Evolutionary conservation across 2,888 invertebrate species (phyloP).

Genomic region (Azorinus chamasolen): DNA sequence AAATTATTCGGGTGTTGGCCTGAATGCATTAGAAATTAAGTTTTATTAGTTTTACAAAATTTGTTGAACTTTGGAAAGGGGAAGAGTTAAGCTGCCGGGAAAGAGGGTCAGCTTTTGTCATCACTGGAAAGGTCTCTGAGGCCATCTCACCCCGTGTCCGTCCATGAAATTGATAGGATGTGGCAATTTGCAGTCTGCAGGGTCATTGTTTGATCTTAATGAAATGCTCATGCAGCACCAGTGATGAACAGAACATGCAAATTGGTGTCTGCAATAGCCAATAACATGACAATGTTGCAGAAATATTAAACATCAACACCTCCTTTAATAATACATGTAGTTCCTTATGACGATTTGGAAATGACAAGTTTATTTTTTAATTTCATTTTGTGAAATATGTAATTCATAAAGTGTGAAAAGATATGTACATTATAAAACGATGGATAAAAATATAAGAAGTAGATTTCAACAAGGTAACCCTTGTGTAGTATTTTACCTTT

Average conservation of each 20-base stretch:
- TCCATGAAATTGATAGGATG: conserved; percentile 55
- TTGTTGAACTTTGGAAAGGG: conserved; percentile 57
- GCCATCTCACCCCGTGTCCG: conserved; percentile 57
- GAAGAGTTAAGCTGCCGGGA: conserved; percentile 36
- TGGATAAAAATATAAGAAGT: no score
- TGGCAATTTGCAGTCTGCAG: conserved; percentile 39
- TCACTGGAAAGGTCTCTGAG: conserved; percentile 40
- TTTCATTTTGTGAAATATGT: no score
- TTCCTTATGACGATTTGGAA: no score
- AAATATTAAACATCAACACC: no score
- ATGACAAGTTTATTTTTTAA: no score
- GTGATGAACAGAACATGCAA: background rate
- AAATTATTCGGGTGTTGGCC: conserved; percentile 60
- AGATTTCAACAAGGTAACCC: no score
- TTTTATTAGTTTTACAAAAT: conserved; percentile 70
- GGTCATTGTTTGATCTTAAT: conserved; percentile 47
- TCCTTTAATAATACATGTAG: no score
- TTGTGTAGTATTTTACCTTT: no score
- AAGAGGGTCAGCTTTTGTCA: conserved; percentile 44
- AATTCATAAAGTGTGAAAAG: no score
- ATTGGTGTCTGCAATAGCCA: no score
- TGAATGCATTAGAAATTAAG: conserved; percentile 67
- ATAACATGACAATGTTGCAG: no score
- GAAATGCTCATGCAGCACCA: conserved; percentile 22
- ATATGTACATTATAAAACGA: no score